Evolutionary conservation across 2,113 vertebrate species (phyloP).

Genomic region (human): DNA sequence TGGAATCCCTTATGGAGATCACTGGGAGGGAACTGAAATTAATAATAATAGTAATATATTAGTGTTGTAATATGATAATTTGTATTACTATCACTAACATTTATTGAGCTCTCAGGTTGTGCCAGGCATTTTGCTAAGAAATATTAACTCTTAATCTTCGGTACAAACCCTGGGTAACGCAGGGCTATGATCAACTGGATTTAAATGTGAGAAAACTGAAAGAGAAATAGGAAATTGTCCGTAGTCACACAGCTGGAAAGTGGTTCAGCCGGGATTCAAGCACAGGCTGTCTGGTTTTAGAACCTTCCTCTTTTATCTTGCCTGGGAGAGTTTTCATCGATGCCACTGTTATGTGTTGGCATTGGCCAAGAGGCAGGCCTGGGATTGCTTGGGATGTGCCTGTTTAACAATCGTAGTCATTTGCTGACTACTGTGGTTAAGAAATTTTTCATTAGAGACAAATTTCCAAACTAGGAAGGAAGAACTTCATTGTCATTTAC

Average conservation of each 20-base stretch:
- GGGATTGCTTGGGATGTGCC: not conserved
- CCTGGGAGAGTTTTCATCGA: too few species aligned
- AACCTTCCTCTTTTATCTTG: not conserved
- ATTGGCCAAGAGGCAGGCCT: rapidly evolving
- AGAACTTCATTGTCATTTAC: not conserved
- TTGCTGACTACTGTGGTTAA: not conserved
- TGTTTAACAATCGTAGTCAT: not conserved
- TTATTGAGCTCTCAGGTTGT: not conserved
- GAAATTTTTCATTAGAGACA: not conserved
- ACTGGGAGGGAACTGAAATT: not conserved
- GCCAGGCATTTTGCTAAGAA: not conserved
- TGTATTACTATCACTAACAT: not conserved
- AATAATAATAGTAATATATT: not conserved
- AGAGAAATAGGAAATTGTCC: not conserved
- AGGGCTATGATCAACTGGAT: not conserved
- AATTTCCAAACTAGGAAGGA: not conserved
- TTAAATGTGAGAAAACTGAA: not conserved
- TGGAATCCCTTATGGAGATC: not conserved
- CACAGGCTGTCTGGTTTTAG: too few species aligned
- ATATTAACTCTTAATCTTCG: not conserved
- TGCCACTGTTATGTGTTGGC: not conserved
- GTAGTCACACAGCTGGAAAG: not conserved
- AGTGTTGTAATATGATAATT: not conserved
- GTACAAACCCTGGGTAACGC: not conserved
- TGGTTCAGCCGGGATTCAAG: not conserved